Evolutionary conservation across 2,797 vertebrate species (phyloP), one percentile per base, ranked within the genome.

Genomic region (Sciaenops ocellatus): DNA sequence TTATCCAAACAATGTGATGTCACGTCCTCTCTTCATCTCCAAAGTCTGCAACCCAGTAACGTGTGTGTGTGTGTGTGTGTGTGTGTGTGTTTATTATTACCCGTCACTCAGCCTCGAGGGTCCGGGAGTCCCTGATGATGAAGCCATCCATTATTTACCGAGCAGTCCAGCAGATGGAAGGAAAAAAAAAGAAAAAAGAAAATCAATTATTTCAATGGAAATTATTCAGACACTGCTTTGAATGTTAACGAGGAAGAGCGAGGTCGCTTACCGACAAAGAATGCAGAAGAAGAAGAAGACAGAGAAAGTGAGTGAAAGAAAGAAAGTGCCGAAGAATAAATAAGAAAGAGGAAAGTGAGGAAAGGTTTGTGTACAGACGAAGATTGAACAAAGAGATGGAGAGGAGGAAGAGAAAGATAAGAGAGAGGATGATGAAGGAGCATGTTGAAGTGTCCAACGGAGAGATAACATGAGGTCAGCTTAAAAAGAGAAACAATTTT

Each of bases 141-240:
- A 91, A 93, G 70, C 76, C 84, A 94, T 95, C 87, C 90, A 94
- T 95, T 93, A 94, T 95, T 94, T 94, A 94, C 90, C 2, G 26
- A 82, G 76, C 70, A 56, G 83, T 85, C 90, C 87, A 64, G 79
- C 67, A 77, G 78, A 90, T 75, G 34, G 87, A 89, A 73, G 28
- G 34, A 30, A 64, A 59, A 51, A 30, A 28, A 57, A 65, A 55
- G n/a, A 46, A 24, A 56, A 76, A 72, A 59, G 26, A 87, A 88
- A 92, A 94, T 94, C 89, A 93, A 93, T 94, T 92, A 94, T 93
- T 94, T 93, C 87, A 92, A 87, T 83, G 78, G 73, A 83, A 94
- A 93, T 92, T 87, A 93, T 92, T 92, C 87, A 83, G 73, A 81
- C 38, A 62, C 72, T 55, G 77, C 74, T 91, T 79, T 91, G 91